phyloP scores from a whole-genome alignment of 2,113 vertebrate species.

The Cryptomyrus ogoouensis region DNA sequence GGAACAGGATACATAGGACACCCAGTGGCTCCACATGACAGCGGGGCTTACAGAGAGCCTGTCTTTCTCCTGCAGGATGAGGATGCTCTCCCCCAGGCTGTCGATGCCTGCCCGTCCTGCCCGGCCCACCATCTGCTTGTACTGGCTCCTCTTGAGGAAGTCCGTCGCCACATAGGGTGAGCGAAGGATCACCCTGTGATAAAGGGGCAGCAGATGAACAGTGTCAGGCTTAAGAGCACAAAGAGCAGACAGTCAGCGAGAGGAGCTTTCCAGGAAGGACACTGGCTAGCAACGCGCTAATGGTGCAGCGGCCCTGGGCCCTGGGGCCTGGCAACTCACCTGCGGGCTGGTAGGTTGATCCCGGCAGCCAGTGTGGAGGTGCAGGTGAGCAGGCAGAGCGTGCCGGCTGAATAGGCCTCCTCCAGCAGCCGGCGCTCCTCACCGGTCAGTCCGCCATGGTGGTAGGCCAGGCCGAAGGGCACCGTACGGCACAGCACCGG shows the following conservation, averaged over 20 bases:
- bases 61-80: slow-evolving; percentile 85
- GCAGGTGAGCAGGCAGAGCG: slow-evolving; percentile 85
- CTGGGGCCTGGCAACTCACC: slow-evolving; percentile 62
- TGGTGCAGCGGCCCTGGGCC: neutral
- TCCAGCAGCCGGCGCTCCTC: slow-evolving; percentile 84
- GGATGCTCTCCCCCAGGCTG: slow-evolving; percentile 80
- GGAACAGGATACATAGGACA: neutral
- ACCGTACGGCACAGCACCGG: slow-evolving; percentile 74
- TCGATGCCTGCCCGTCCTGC: slow-evolving; percentile 93
- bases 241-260: neutral
- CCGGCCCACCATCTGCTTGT: slow-evolving; percentile 93
- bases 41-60: slow-evolving; percentile 59
- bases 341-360: slow-evolving; percentile 89
- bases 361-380: slow-evolving; percentile 94
- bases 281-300: neutral
- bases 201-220: neutral
- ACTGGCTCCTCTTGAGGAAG: slow-evolving; percentile 86
- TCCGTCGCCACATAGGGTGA: slow-evolving; percentile 83
- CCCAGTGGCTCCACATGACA: neutral
- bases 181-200: slow-evolving; percentile 82
- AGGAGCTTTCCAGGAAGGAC: neutral
- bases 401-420: slow-evolving; percentile 77
- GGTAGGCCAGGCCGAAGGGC: slow-evolving; percentile 86
- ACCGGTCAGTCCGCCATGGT: slow-evolving; percentile 84
- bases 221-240: neutral